Evolutionary conservation across 2,797 vertebrate genomes (phyloP).

Genomic region (Sparidentex hasta): DNA sequence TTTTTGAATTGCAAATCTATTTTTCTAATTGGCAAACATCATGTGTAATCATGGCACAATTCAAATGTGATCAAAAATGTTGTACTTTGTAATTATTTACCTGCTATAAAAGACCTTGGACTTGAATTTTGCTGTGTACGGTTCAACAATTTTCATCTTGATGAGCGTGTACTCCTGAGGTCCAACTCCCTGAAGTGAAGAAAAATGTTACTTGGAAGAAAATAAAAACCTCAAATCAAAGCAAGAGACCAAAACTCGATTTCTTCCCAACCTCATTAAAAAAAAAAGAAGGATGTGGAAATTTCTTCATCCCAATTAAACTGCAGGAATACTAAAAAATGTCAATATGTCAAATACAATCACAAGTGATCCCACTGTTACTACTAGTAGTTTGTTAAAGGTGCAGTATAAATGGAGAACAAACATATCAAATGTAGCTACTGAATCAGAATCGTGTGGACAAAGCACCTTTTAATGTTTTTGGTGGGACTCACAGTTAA

Average conservation of each 20-base stretch:
- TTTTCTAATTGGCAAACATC: no score
- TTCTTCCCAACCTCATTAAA: neutral
- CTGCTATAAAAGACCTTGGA: slow-evolving; percentile 86
- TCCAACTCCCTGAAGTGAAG: slow-evolving; percentile 90
- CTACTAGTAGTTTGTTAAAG: neutral
- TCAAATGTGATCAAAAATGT: no score
- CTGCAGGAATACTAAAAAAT: neutral
- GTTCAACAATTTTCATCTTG: slow-evolving; percentile 96
- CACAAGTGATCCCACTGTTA: neutral
- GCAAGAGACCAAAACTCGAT: neutral
- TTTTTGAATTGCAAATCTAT: no score
- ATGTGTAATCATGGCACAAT: no score
- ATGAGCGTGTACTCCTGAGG: slow-evolving; percentile 97
- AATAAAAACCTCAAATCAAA: neutral
- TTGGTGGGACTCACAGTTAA: no score
- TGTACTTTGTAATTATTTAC: slow-evolving; percentile 48
- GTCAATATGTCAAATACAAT: neutral
- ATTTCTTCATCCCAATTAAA: neutral
- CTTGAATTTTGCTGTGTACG: slow-evolving; percentile 94
- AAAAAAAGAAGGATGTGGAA: neutral
- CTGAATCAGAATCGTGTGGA: neutral
- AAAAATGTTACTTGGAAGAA: neutral
- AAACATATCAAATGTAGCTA: neutral
- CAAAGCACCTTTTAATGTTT: neutral
- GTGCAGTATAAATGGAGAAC: neutral